These are phyloP conservation scores for Edolisoma coerulescens DNA, from an alignment of 2,113 vertebrate genomes.

Conservation along the genomic window DNA sequence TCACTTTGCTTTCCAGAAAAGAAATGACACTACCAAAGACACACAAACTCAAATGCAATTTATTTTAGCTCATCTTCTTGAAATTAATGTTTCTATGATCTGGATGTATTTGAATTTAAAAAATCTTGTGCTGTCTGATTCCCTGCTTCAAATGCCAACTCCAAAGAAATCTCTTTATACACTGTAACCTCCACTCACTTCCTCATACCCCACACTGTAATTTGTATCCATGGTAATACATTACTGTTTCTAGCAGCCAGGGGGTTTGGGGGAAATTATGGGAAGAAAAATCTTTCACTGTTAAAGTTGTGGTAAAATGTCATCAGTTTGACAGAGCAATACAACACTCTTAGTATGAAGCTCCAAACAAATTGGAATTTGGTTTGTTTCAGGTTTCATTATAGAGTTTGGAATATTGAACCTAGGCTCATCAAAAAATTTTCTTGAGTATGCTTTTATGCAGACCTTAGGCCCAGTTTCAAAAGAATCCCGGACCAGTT, in stretches of 20 bases:
- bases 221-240: constrained; percentile 44
- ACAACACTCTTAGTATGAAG: background rate
- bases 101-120: background rate
- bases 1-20: background rate
- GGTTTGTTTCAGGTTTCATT: constrained; percentile 51
- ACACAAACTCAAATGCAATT: background rate
- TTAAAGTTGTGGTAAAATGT: constrained; percentile 41
- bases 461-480: constrained; percentile 31
- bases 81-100: background rate
- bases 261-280: constrained; percentile 14
- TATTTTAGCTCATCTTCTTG: background rate
- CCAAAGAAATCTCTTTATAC: background rate
- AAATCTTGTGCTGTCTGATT: background rate
- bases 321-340: background rate
- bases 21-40: background rate
- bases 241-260: constrained; percentile 11
- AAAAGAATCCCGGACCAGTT: background rate
- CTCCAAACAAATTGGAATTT: constrained; percentile 35
- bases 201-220: background rate
- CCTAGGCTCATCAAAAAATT: constrained; percentile 31
- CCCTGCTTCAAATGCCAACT: background rate
- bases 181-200: background rate
- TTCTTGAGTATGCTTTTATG: constrained; percentile 26
- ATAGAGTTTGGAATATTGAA: constrained; percentile 32
- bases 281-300: constrained; percentile 21